Conservation (phyloP, 2,113 vertebrate genomes). For the Erpornis zantholeuca region DNA sequence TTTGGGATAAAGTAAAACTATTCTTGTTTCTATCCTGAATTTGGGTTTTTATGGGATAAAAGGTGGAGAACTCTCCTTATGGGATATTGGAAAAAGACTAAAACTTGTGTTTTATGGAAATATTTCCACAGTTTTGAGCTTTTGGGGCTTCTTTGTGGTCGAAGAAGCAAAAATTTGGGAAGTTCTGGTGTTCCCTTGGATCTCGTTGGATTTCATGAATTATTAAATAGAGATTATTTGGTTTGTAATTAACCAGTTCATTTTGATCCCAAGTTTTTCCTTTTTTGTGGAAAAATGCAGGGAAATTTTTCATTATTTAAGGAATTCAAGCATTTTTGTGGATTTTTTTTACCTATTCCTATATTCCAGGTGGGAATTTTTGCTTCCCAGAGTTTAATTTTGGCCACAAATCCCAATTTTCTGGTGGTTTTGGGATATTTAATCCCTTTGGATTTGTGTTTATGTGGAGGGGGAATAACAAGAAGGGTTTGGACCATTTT, state of each 20-base stretch:
- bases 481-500: too few relatives aligned
- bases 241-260: accelerated
- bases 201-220: not conserved
- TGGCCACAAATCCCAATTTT: not conserved
- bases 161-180: accelerated
- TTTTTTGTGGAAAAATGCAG: not conserved
- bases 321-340: accelerated
- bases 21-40: accelerated
- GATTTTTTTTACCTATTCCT: not conserved
- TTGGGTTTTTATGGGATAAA: accelerated
- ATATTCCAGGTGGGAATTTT: not conserved
- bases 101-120: not conserved
- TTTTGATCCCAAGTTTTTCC: accelerated
- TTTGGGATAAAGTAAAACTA: accelerated
- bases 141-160: not conserved
- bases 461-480: too few relatives aligned
- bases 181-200: not conserved
- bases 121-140: accelerated
- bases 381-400: not conserved
- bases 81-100: accelerated
- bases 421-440: too few relatives aligned
- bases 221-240: accelerated
- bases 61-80: accelerated
- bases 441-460: not conserved
- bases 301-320: not conserved